phyloP scores from a whole-genome alignment of 2,888 invertebrate species.

The Xanthia togata region DNA sequence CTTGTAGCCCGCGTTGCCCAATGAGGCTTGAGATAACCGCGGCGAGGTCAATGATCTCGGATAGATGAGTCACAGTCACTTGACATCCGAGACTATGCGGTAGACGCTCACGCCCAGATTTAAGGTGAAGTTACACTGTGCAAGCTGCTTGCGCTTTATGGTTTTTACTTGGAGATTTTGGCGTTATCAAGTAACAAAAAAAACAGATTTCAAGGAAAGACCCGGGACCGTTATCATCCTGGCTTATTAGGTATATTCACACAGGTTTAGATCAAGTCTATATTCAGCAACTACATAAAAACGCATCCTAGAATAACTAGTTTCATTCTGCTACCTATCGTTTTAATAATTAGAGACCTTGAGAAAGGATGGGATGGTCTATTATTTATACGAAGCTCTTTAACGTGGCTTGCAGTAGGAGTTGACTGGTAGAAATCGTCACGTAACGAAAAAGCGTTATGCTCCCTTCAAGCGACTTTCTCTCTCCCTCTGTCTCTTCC shows the following conservation, averaged over 20 bases:
- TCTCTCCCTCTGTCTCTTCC: too few relatives aligned
- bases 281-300: neutral
- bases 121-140: conserved; percentile 57
- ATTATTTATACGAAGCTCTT: neutral
- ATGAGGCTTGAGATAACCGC: conserved; percentile 65
- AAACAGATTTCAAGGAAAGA: neutral
- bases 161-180: neutral
- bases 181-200: neutral
- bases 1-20: conserved; percentile 53
- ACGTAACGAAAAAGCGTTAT: too few relatives aligned
- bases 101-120: conserved; percentile 60
- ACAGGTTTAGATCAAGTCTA: neutral
- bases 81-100: conserved; percentile 69
- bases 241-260: too few relatives aligned
- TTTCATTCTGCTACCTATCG: neutral
- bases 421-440: too few relatives aligned
- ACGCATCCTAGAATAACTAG: neutral
- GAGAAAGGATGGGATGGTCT: neutral
- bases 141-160: neutral
- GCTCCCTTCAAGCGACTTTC: too few relatives aligned
- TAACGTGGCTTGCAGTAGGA: too few relatives aligned
- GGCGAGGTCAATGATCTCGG: conserved; percentile 73
- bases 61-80: conserved; percentile 77
- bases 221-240: neutral
- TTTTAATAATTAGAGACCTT: neutral